phyloP scores from a whole-genome alignment of 2,888 invertebrate species.

The Lepidocyrtinus sp. region DNA sequence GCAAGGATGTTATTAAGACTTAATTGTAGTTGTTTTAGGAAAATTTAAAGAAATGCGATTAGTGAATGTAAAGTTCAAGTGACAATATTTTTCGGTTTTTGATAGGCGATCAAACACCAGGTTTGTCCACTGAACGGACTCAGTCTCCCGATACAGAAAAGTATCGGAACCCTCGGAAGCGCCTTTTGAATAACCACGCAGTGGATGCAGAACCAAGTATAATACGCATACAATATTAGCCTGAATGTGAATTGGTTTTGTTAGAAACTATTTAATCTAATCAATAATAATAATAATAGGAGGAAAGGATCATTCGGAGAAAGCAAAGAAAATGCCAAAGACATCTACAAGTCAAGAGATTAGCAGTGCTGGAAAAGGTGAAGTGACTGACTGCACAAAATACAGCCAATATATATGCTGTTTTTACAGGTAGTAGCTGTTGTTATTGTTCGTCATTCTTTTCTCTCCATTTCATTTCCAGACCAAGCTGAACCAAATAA shows the following conservation, averaged over 20 bases:
- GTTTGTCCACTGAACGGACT: conserved; percentile 20
- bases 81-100: background rate
- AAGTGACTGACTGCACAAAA: background rate
- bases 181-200: conserved; percentile 31
- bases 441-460: background rate
- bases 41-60: background rate
- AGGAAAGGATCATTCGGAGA: conserved; percentile 17
- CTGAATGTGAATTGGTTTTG: background rate
- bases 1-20: background rate
- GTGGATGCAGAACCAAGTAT: conserved; percentile 19
- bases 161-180: conserved; percentile 38
- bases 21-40: background rate
- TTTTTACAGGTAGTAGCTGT: background rate
- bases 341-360: background rate
- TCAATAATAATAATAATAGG: too few relatives aligned
- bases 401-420: background rate
- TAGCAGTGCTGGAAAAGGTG: background rate
- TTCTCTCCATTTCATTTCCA: background rate
- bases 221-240: background rate
- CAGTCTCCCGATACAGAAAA: too few relatives aligned
- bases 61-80: background rate
- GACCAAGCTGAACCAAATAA: background rate
- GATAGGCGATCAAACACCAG: background rate
- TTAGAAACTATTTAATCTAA: background rate
- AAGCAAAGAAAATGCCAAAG: conserved; percentile 26